Percentiles rank a stretch among this genome's conserved stretches.
These are phyloP conservation scores for Austrofundulus limnaeus DNA, from an alignment of 2,113 vertebrate genomes.

Conservation along the genomic window DNA sequence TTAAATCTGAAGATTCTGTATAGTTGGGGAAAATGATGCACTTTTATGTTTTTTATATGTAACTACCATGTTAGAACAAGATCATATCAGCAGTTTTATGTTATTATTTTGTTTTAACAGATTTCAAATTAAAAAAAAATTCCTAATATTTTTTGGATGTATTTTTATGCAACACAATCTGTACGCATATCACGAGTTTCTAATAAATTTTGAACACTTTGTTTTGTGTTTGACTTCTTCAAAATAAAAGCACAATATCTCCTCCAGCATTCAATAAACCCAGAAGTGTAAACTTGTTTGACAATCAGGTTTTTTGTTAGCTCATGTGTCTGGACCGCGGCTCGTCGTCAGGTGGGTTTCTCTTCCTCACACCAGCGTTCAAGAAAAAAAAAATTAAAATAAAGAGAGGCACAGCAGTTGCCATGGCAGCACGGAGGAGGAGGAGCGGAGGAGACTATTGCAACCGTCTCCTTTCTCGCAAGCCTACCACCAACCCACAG, in stretches of 20 bases:
- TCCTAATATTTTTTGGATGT: neutral
- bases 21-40: too few species aligned
- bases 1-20: too few species aligned
- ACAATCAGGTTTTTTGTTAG: constrained; percentile 23
- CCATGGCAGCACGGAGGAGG: constrained; percentile 69
- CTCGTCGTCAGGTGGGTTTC: constrained; percentile 54
- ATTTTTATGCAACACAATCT: constrained; percentile 20
- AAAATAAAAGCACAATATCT: constrained; percentile 9
- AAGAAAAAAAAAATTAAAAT: too few species aligned
- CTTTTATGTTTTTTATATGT: too few species aligned
- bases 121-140: neutral
- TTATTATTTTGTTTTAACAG: too few species aligned
- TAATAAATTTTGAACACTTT: constrained; percentile 54
- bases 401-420: constrained; percentile 64
- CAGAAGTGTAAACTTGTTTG: constrained; percentile 16
- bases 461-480: constrained; percentile 40
- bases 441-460: constrained; percentile 51
- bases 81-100: too few species aligned
- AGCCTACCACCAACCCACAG: constrained; percentile 43
- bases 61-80: too few species aligned
- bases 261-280: constrained; percentile 35
- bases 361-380: constrained; percentile 38
- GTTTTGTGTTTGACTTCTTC: constrained; percentile 43
- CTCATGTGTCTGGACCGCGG: constrained; percentile 25
- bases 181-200: constrained; percentile 16